Evolutionary conservation across 2,797 vertebrate genomes (phyloP).

Genomic region (Leucoraja ocellata): DNA sequence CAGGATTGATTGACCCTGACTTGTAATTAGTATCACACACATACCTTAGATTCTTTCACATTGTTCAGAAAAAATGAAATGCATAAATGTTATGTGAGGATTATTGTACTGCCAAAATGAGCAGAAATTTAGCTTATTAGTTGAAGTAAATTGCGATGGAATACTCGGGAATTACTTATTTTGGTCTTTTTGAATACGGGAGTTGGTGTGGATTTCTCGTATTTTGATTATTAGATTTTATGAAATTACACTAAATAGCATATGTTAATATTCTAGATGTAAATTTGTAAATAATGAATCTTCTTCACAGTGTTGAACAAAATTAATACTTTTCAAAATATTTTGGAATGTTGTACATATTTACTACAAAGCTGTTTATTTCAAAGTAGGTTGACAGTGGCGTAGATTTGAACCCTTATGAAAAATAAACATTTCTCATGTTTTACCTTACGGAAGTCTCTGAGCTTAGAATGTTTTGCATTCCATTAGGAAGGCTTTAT

Average conservation of each 20-base stretch:
- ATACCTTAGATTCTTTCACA: not conserved
- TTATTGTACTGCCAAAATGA: not conserved
- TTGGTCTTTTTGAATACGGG: not conserved
- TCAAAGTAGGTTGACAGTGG: not conserved
- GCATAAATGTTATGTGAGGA: not conserved
- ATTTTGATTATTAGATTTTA: not conserved
- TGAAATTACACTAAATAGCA: not conserved
- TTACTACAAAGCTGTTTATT: not conserved
- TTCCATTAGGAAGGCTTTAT: not conserved
- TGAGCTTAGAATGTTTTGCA: not conserved
- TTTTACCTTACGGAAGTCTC: not conserved
- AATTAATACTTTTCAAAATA: not conserved
- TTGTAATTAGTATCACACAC: not conserved
- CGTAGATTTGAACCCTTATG: not conserved
- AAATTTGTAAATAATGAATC: not conserved
- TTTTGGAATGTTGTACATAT: not conserved
- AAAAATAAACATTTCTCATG: not conserved
- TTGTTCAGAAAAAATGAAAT: not conserved
- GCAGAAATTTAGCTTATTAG: not conserved
- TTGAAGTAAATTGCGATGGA: not conserved
- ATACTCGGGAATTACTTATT: not conserved
- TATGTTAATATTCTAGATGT: not conserved
- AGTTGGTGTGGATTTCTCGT: not conserved
- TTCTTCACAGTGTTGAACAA: not conserved
- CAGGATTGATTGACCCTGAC: conserved; percentile 10